These are phyloP conservation scores for Drosophila lini DNA, from an alignment of 1,140 invertebrate genomes.

Conservation along the genomic window DNA sequence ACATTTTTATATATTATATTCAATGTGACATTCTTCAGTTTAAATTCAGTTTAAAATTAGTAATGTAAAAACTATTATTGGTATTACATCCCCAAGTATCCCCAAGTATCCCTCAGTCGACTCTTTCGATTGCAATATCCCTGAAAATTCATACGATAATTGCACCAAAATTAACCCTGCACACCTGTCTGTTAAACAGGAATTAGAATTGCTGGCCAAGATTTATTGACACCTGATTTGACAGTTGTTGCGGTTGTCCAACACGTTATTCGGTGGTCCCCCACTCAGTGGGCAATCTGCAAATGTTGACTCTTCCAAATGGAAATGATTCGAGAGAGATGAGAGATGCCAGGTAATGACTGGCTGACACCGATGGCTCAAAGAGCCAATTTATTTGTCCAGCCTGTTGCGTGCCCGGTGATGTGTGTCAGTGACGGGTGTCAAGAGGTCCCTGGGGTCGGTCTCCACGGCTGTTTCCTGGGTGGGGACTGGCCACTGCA, in stretches of 20 bases:
- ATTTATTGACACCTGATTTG: slow-evolving; percentile 35
- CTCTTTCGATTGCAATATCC: background rate
- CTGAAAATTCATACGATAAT: background rate
- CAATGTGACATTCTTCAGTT: background rate
- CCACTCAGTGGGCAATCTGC: background rate
- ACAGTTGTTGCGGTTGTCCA: slow-evolving; percentile 14
- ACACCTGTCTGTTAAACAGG: background rate
- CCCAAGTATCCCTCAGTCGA: background rate
- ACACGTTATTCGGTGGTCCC: slow-evolving; percentile 15
- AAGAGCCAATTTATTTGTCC: slow-evolving; percentile 66
- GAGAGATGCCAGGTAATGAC: slow-evolving; percentile 27
- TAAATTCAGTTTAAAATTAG: too few relatives aligned
- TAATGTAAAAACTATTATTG: too few relatives aligned
- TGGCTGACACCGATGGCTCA: slow-evolving; percentile 23
- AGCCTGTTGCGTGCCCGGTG: slow-evolving; percentile 44
- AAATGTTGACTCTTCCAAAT: slow-evolving; percentile 28
- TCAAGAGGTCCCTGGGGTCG: slow-evolving; percentile 13
- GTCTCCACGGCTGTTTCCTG: slow-evolving; percentile 4
- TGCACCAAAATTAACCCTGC: background rate
- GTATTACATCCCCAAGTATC: background rate
- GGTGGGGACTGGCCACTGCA: slow-evolving; percentile 11
- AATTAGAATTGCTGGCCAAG: background rate
- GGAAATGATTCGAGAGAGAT: slow-evolving; percentile 16
- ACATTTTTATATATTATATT: background rate
- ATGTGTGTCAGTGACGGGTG: slow-evolving; percentile 21